Conservation (phyloP, 1,140 invertebrate genomes). For the Probaryconus sp. region DNA sequence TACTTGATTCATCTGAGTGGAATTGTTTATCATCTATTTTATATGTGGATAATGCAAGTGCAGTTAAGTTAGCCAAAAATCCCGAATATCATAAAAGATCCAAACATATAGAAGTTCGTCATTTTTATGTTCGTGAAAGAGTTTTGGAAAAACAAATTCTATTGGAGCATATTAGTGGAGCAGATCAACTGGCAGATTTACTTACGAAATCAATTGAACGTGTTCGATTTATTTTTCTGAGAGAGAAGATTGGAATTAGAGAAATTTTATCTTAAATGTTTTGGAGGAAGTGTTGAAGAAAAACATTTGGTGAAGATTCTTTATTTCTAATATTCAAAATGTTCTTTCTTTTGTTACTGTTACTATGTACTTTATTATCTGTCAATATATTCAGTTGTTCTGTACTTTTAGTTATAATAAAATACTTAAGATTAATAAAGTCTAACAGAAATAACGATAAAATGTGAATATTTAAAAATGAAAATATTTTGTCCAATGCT, state of each 20-base stretch:
- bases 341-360: too few relatives aligned
- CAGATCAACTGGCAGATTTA: slow-evolving; percentile 15
- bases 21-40: not conserved
- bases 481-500: too few relatives aligned
- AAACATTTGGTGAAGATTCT: too few relatives aligned
- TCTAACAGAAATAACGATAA: too few relatives aligned
- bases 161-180: slow-evolving; percentile 17
- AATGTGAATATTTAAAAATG: too few relatives aligned
- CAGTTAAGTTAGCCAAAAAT: slow-evolving; percentile 19
- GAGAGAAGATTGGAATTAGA: slow-evolving; percentile 13
- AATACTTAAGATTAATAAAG: too few relatives aligned
- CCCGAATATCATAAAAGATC: slow-evolving; percentile 12
- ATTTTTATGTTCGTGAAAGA: slow-evolving; percentile 22
- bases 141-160: slow-evolving; percentile 9
- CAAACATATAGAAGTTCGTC: slow-evolving; percentile 17
- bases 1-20: not conserved
- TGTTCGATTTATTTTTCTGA: slow-evolving; percentile 6
- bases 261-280: slow-evolving; percentile 11
- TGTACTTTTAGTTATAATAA: too few relatives aligned
- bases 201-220: slow-evolving; percentile 10
- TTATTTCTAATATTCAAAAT: too few relatives aligned
- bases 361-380: too few relatives aligned
- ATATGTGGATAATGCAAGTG: slow-evolving; percentile 18
- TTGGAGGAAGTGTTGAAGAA: too few relatives aligned
- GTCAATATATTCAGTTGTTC: too few relatives aligned